Evolutionary conservation across 2,797 vertebrate genomes (phyloP).

Genomic region (Denticeps clupeoides): DNA sequence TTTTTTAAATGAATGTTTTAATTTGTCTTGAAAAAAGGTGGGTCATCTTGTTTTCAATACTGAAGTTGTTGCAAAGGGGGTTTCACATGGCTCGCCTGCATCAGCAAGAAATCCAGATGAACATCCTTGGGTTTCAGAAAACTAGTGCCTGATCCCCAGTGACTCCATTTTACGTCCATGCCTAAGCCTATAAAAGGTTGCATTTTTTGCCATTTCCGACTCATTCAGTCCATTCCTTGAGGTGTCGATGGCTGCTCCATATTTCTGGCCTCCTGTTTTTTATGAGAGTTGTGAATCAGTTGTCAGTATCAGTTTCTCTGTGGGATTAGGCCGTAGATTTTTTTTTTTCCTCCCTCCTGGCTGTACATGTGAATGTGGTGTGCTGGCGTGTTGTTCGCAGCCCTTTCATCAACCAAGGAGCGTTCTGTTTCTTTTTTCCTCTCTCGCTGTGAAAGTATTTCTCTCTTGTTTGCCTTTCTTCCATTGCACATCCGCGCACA

Average conservation of each 20-base stretch:
- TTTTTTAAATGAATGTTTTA: no score
- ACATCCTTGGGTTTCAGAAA: no score
- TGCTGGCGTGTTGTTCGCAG: neutral
- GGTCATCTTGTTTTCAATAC: no score
- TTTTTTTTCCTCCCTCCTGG: neutral
- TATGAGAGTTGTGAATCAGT: conserved; percentile 16
- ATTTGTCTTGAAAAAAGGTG: no score
- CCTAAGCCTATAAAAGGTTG: conserved; percentile 31
- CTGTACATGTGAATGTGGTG: neutral
- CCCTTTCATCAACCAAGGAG: no score
- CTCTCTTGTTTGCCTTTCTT: no score
- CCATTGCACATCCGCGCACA: no score
- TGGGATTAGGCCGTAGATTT: conserved; percentile 1
- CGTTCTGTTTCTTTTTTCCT: neutral
- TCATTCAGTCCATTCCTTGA: conserved; percentile 4
- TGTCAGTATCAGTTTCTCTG: conserved; percentile 15
- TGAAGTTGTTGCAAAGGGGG: no score
- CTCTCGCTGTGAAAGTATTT: no score
- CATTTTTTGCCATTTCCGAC: neutral
- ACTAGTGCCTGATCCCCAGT: no score
- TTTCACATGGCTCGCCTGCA: no score
- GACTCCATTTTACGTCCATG: conserved; percentile 57
- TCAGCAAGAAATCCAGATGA: no score
- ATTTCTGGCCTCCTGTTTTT: conserved; percentile 6
- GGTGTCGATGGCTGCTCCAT: conserved; percentile 14